Conservation (phyloP, 2,113 vertebrate genomes). For the Cavia aperea region DNA sequence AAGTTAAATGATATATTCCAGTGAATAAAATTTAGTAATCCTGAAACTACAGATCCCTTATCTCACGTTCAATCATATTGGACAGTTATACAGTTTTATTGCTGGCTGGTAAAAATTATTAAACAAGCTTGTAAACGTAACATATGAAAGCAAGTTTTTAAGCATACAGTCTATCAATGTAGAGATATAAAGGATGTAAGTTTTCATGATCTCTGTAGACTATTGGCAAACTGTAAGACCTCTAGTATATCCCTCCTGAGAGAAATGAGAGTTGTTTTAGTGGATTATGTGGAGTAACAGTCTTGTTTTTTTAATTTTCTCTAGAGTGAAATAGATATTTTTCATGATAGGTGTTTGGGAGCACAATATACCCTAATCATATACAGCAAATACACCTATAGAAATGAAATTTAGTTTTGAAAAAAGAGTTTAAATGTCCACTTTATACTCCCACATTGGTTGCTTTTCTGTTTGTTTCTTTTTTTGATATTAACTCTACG, state of each 20-base stretch:
- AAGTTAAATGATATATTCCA: not conserved
- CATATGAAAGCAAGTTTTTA: not conserved
- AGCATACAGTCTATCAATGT: not conserved
- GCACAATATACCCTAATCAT: not conserved
- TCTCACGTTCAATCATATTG: not conserved
- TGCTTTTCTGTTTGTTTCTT: not conserved
- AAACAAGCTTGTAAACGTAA: not conserved
- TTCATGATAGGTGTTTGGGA: not conserved
- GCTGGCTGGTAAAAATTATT: not conserved
- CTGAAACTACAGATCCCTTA: not conserved
- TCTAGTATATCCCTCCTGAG: not conserved
- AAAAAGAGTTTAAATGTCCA: not conserved
- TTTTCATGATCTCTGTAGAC: not conserved
- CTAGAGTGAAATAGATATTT: not conserved
- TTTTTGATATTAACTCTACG: not conserved
- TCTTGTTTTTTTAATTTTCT: not conserved
- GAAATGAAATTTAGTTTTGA: conserved; percentile 19
- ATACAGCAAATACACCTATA: not conserved
- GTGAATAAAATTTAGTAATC: not conserved
- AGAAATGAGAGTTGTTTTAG: not conserved
- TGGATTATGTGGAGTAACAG: not conserved
- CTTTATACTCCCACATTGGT: not conserved
- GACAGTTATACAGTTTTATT: not conserved
- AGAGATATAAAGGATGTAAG: not conserved
- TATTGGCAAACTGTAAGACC: not conserved